Conservation (phyloP, 2,888 invertebrate species). For the Petrolisthes manimaculis region DNA sequence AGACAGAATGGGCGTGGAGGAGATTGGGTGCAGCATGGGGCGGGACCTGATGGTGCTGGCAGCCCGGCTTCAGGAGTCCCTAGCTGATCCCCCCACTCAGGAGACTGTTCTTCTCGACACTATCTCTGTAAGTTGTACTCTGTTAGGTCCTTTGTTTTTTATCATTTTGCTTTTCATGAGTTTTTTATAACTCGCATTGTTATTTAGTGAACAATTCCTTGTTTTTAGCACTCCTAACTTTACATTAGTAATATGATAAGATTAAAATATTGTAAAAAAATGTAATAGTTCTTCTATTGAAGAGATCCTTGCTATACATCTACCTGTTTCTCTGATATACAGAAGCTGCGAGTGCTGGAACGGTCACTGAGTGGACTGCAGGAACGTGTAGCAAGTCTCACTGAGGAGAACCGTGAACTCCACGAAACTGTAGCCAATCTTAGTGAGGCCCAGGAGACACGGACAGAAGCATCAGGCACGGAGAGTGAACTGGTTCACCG, state of each 20-base stretch:
- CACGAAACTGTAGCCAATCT: constrained; percentile 59
- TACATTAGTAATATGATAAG: not conserved
- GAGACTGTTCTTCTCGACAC: constrained; percentile 56
- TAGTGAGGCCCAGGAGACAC: constrained; percentile 64
- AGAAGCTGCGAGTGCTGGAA: constrained; percentile 61
- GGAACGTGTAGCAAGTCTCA: constrained; percentile 53
- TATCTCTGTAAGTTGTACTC: constrained; percentile 42
- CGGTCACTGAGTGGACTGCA: constrained; percentile 53
- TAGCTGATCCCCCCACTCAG: constrained; percentile 50
- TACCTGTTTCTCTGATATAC: not conserved
- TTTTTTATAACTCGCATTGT: no score
- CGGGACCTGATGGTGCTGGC: constrained; percentile 57
- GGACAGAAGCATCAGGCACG: constrained; percentile 64
- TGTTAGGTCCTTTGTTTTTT: not conserved
- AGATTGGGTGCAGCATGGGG: constrained; percentile 44
- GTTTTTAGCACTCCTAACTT: not conserved
- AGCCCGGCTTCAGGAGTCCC: constrained; percentile 57
- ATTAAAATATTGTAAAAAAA: not conserved
- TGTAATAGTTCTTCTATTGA: no score
- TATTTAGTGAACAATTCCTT: not conserved
- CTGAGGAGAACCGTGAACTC: constrained; percentile 60
- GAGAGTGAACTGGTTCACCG: constrained; percentile 61
- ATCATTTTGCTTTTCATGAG: no score
- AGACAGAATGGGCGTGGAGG: constrained; percentile 59
- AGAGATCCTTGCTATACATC: not conserved